These are phyloP conservation scores for Helobdella robusta DNA, from an alignment of 2,888 invertebrate species.

Conservation along the genomic window DNA sequence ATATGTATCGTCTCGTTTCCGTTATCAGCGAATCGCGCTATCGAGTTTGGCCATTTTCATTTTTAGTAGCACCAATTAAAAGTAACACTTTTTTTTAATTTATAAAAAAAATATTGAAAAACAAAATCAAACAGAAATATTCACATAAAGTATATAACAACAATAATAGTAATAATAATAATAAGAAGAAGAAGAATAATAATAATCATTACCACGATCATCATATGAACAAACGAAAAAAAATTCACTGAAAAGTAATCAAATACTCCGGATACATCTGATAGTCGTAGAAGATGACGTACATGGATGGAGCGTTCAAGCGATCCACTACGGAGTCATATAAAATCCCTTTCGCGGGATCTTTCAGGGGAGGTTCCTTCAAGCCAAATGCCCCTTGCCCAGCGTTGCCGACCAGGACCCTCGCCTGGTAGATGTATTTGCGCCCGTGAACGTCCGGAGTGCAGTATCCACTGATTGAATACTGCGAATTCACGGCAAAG, in stretches of 20 bases:
- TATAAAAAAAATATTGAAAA: too few species aligned
- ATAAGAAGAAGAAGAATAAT: too few species aligned
- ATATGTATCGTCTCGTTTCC: too few species aligned
- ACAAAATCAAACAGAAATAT: too few species aligned
- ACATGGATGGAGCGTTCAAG: conserved; percentile 16
- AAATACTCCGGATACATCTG: conserved; percentile 23
- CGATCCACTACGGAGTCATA: conserved; percentile 27
- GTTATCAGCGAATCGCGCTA: too few species aligned
- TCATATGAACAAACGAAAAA: background rate
- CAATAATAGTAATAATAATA: too few species aligned
- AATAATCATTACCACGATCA: too few species aligned
- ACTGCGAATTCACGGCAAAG: conserved; percentile 26
- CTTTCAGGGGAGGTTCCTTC: conserved; percentile 22
- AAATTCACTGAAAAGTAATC: conserved; percentile 1
- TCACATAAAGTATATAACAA: too few species aligned
- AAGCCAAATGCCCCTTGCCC: conserved; percentile 18
- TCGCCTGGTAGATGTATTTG: conserved; percentile 9
- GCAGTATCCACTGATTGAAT: conserved; percentile 23
- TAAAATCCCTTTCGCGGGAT: background rate
- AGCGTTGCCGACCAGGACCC: conserved; percentile 23
- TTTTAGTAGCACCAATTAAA: too few species aligned
- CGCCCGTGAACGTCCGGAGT: background rate
- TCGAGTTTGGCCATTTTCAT: too few species aligned
- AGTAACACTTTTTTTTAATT: too few species aligned
- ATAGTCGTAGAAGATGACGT: conserved; percentile 24